Evolutionary conservation across 2,113 vertebrate species (phyloP), one percentile per base, ranked within the genome.

Genomic region (Felis chaus): DNA sequence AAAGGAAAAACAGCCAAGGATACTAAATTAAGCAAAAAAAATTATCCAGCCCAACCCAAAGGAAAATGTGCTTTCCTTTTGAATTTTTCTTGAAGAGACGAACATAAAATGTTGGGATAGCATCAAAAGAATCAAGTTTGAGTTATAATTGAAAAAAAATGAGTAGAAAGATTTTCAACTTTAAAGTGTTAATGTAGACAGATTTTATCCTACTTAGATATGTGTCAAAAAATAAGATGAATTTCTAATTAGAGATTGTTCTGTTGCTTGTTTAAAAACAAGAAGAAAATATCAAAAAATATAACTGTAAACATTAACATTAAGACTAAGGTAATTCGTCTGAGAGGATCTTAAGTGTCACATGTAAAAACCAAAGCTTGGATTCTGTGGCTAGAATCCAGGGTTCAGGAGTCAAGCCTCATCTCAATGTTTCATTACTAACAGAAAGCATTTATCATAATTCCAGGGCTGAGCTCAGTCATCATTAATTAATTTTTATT

Each of bases 11-110:
- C 4, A 90, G 36, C 48, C 33, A 0, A 16, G n/a, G 13, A 45
- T 63, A 55, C 36, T 92, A 84, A 91, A 81, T 86, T 63, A 79
- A 65, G 23, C 73, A 31, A 88, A 92, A 94, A 90, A 91, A 71
- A 31, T 14, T 21, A 12, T 65, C 92, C 63, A 36, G 16, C 36
- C 53, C 21, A 55, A 82, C 25, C 12, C 48, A 36, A 21, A 31
- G 45, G 29, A 45, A 61, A 74, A 69, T 76, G 4, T 69, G 21
- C 33, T 41, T 68, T 15, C 1, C 29, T 55, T 86, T 61, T 78
- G 25, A 50, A 33, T 83, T 84, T 57, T 91, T 25, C 65, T 93
- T 63, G 3, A 27, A 39, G 11, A 74, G 27, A 55, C 8, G n/a
- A 76, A 84, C 33, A 55, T n/a, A 68, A 91, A 65, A 53, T 63